Conservation (phyloP, 2,888 invertebrate species). For the Lepidochitona cinerea region DNA sequence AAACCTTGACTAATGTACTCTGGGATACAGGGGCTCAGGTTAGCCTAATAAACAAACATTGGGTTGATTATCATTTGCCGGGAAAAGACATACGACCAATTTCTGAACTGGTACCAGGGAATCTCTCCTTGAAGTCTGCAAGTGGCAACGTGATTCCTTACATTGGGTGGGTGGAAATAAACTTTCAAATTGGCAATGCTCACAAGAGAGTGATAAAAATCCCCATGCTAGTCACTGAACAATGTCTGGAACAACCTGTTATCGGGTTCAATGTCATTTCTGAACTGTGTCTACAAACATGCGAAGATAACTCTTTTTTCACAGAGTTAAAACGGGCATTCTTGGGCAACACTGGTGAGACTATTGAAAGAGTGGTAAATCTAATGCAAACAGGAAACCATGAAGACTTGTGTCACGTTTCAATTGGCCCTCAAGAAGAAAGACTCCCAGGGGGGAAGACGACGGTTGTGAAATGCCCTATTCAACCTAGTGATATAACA, state of each 20-base stretch:
- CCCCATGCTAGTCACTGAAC: not conserved
- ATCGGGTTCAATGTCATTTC: conserved; percentile 5
- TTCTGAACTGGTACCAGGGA: not conserved
- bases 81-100: not conserved
- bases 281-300: no score
- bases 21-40: not conserved
- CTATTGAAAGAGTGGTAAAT: no score
- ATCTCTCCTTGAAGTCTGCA: not conserved
- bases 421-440: no score
- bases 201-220: not conserved
- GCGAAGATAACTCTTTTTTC: not conserved
- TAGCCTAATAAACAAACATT: not conserved
- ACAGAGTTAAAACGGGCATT: not conserved
- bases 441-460: no score
- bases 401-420: no score
- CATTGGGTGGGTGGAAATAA: not conserved
- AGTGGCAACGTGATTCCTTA: not conserved
- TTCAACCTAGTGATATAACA: no score
- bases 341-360: not conserved
- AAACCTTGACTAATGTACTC: not conserved
- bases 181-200: not conserved
- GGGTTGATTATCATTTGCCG: not conserved
- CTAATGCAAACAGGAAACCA: no score
- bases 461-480: not conserved
- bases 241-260: not conserved